Percentiles rank a stretch among this genome's conserved stretches.
These are phyloP conservation scores for Dysidea cf. avara DNA, from an alignment of 37 sponge, comb jelly and placozoan genomes.

Conservation along the genomic window DNA sequence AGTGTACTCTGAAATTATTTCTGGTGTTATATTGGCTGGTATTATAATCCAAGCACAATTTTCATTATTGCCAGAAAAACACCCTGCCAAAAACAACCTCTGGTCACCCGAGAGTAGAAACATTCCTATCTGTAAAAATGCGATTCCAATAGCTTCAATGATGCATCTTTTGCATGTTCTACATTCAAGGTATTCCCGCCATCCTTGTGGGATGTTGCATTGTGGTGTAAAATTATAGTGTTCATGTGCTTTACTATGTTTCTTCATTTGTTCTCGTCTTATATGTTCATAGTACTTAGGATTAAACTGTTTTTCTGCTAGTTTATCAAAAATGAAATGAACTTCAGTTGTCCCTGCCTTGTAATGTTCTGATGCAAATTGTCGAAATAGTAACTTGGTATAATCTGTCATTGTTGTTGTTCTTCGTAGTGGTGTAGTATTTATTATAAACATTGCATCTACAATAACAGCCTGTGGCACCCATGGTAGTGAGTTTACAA, in stretches of 20 bases:
- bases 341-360: slow-evolving; percentile 2
- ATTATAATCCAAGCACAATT: neutral
- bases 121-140: neutral
- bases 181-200: slow-evolving; percentile 17
- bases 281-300: slow-evolving; percentile 3
- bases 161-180: neutral
- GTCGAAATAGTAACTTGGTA: slow-evolving; percentile 7
- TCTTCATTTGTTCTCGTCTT: neutral
- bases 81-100: neutral
- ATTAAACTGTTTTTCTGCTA: neutral
- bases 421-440: slow-evolving; percentile 1
- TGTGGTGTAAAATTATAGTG: neutral
- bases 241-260: neutral
- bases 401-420: slow-evolving; percentile 17
- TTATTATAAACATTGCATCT: slow-evolving; percentile 32
- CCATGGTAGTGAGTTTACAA: neutral
- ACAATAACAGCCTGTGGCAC: too few species aligned
- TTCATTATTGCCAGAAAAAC: slow-evolving; percentile 1
- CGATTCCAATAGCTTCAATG: slow-evolving; percentile 7
- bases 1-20: neutral
- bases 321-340: slow-evolving; percentile 18
- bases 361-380: slow-evolving; percentile 2
- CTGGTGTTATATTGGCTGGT: neutral
- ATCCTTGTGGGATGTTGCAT: neutral
- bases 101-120: neutral